Evolutionary conservation across 1,140 invertebrate genomes (phyloP).

Genomic region (Hyposmocoma kahamanoa): DNA sequence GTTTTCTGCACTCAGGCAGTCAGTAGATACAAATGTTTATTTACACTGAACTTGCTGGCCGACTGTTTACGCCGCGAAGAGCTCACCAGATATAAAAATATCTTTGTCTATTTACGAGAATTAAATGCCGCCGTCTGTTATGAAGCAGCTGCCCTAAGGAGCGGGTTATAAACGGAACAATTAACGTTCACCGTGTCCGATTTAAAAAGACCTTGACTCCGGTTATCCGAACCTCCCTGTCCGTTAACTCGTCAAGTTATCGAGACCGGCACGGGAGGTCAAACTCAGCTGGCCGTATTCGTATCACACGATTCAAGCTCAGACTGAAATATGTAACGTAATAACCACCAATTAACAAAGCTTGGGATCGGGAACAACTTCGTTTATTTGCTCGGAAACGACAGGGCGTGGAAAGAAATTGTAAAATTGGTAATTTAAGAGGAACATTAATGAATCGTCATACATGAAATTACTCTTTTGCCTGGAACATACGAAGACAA

Average conservation of each 20-base stretch:
- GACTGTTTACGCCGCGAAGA: slow-evolving; percentile 58
- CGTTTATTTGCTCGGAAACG: slow-evolving; percentile 34
- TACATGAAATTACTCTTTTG: too few species aligned
- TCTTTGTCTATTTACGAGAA: slow-evolving; percentile 69
- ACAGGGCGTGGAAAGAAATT: slow-evolving; percentile 12
- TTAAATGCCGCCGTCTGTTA: slow-evolving; percentile 61
- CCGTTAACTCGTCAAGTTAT: neutral
- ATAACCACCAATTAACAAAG: slow-evolving; percentile 64
- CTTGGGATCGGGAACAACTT: slow-evolving; percentile 58
- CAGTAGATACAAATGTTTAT: slow-evolving; percentile 33
- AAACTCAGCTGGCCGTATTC: slow-evolving; percentile 30
- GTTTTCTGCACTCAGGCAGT: neutral
- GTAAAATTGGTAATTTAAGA: neutral
- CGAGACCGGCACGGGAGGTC: slow-evolving; percentile 22
- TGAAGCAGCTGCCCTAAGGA: slow-evolving; percentile 61
- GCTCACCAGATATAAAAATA: slow-evolving; percentile 67
- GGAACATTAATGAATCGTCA: neutral
- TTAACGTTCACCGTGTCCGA: slow-evolving; percentile 43
- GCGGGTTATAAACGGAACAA: slow-evolving; percentile 61
- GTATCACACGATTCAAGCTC: slow-evolving; percentile 34
- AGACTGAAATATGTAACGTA: slow-evolving; percentile 61
- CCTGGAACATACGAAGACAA: neutral
- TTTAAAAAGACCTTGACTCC: slow-evolving; percentile 37
- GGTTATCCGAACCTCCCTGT: slow-evolving; percentile 7
- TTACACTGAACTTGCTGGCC: slow-evolving; percentile 59